Conservation (phyloP, 2,797 vertebrate genomes). For the Cryptoprocta ferox region DNA sequence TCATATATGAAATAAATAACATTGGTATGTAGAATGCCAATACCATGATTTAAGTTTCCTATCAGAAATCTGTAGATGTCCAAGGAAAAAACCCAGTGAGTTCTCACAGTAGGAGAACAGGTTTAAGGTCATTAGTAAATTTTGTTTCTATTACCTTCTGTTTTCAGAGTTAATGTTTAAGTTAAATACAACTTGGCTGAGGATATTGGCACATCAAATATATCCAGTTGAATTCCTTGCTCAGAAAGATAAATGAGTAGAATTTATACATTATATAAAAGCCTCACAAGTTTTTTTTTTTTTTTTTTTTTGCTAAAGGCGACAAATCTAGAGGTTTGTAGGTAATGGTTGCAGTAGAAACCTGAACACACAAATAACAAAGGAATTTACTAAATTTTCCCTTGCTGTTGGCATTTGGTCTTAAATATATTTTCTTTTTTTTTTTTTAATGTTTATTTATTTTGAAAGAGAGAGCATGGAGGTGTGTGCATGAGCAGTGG, state of each 20-base stretch:
- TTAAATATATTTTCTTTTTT: too few relatives aligned
- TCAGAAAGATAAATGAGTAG: not conserved
- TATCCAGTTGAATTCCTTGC: not conserved
- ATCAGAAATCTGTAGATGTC: not conserved
- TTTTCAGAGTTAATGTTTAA: constrained; percentile 27
- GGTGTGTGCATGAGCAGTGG: too few relatives aligned
- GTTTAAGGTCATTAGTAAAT: not conserved
- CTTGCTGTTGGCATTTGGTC: not conserved
- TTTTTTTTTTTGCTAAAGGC: constrained; percentile 33
- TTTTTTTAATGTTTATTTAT: too few relatives aligned
- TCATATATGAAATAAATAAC: not conserved
- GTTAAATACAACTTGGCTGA: not conserved
- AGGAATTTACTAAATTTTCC: not conserved
- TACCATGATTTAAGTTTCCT: not conserved
- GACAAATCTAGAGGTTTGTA: not conserved
- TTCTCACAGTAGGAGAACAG: not conserved
- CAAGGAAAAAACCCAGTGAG: not conserved
- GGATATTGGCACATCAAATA: constrained; percentile 6
- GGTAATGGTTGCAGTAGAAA: not conserved
- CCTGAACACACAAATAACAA: not conserved
- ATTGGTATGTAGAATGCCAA: not conserved
- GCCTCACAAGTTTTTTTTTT: constrained; percentile 17
- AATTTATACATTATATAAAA: constrained; percentile 4
- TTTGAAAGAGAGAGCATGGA: too few relatives aligned
- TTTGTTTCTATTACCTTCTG: not conserved